Evolutionary conservation across 2,888 invertebrate species (phyloP), one percentile per base, ranked within the genome.

Genomic region (Elysia crispata): DNA sequence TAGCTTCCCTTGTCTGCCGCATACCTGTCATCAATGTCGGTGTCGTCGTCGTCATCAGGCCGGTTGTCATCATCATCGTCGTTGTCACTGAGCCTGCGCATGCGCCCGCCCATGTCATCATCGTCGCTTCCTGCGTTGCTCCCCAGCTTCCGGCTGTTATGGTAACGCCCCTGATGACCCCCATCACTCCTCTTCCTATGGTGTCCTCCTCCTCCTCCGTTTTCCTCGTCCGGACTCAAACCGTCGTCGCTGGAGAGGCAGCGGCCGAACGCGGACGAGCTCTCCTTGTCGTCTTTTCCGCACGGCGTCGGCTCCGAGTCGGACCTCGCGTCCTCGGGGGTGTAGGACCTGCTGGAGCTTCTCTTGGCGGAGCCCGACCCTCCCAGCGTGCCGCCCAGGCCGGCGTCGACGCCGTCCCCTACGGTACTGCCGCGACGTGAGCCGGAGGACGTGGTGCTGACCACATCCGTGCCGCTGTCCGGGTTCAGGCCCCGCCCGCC

Each of bases 181-280:
- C 70, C 23, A 18, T 79, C 79, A 6, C 74, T 74, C 15, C 74
- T 74, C 13, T 74, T 74, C 57, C 74, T 79, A 5, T 23, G 13
- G 20, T 74, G 67, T 60, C 54, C 57, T 30, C 54, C 23, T 11
- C 41, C 23, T 20, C 74, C 79, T 67, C 54, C 74, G 54, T 66
- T 30, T 41, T 79, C 25, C 1, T 79, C 87, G 66, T 84, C 84
- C 0, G 86, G 86, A 6, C 87, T 87, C n/a, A 86, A 85, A 54
- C 88, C 88, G 20, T 86, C 85, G 50, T 88, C 83, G 75, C 89
- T 89, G 6, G 89, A 89, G 80, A 89, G 87, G 75, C 88, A 88
- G 18, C 86, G 64, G 30, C n/a, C 41, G 77, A 82, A 33, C 25
- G 81, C 1, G 74, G 74, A 60, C 77, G 79, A 57, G 41, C 67